Evolutionary conservation across 2,888 invertebrate genomes (phyloP), one percentile per base, ranked within the genome.

Genomic region (Eretmocerus hayati): DNA sequence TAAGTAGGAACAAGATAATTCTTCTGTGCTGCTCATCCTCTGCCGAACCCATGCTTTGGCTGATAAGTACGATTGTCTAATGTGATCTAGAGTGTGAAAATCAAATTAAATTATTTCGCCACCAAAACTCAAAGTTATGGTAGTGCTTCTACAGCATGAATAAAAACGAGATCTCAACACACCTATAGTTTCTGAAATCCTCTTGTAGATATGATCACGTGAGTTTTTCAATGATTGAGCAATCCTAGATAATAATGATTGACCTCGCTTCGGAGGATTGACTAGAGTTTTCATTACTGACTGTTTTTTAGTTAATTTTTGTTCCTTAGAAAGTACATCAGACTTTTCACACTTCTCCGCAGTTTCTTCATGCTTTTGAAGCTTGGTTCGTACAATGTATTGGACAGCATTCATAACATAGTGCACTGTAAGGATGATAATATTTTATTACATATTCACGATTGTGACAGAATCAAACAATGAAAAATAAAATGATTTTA

Each of bases 1-100:
- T 6, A 62, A 31, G 45, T 70, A 70, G 1, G 69, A 67, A 32
- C 70, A 70, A 8, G 69, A 66, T 16, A 69, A 55, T 23, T 67
- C 62, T 47, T 70, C 70, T 8, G 57, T 56, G 3, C 59, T 57
- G 0, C 49, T 39, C 3, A 56, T 46, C 46, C 53, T 60, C 13
- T 48, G 52, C 15, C 52, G 58, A 22, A 53, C 58, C 61, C 62
- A 61, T 2, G 57, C 58, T 30, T 48, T 44, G 11, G 55, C 40
- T 13, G 60, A 58, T 15, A 54, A 56, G 11, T 62, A 43, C 15
- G 59, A 32, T 1, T 48, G 35, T 16, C 33, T 20, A 4, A 58
- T 49, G 54, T 60, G 63, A 11, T 54, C 67, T 66, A 36, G 15
- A 59, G 56, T 37, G 26, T 9, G 26, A 9, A 26, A 26, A 26